A percentile compares a stretch with the other conserved stretches of the same genome.
Conservation (phyloP, 2,888 invertebrate species). For the Microctonus brassicae region DNA sequence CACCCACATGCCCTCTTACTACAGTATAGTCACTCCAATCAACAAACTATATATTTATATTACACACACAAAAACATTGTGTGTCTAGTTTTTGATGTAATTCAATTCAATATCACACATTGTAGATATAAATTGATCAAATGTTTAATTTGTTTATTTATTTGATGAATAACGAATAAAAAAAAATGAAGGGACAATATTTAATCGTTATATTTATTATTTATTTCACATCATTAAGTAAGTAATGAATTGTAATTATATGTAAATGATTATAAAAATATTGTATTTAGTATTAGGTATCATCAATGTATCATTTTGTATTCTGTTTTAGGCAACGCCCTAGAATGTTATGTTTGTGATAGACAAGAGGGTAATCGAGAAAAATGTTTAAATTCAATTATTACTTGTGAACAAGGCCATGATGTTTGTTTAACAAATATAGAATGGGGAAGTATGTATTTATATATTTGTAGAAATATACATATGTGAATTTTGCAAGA, state of each 20-base stretch:
- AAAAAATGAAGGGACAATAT: conserved; percentile 4
- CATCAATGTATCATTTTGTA: conserved; percentile 8
- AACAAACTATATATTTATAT: background rate
- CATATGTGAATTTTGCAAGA: too few species aligned
- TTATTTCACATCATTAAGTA: conserved; percentile 1
- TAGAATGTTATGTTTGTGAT: conserved; percentile 96
- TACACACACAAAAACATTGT: background rate
- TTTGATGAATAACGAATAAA: background rate
- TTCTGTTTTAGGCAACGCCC: conserved; percentile 72
- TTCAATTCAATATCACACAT: background rate
- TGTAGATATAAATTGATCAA: too few species aligned
- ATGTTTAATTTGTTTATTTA: too few species aligned
- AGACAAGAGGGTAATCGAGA: conserved; percentile 92
- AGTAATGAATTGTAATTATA: too few species aligned
- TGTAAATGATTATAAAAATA: background rate
- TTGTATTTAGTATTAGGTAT: background rate
- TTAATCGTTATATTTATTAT: background rate
- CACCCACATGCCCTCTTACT: background rate
- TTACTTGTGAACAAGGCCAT: conserved; percentile 89
- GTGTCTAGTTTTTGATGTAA: background rate
- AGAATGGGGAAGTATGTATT: conserved; percentile 86
- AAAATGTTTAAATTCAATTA: conserved; percentile 92
- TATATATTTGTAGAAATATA: background rate
- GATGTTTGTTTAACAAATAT: conserved; percentile 91
- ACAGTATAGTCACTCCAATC: background rate